These are phyloP conservation scores for Carcharodon carcharias DNA, from an alignment of 2,797 vertebrate species.

Conservation along the genomic window DNA sequence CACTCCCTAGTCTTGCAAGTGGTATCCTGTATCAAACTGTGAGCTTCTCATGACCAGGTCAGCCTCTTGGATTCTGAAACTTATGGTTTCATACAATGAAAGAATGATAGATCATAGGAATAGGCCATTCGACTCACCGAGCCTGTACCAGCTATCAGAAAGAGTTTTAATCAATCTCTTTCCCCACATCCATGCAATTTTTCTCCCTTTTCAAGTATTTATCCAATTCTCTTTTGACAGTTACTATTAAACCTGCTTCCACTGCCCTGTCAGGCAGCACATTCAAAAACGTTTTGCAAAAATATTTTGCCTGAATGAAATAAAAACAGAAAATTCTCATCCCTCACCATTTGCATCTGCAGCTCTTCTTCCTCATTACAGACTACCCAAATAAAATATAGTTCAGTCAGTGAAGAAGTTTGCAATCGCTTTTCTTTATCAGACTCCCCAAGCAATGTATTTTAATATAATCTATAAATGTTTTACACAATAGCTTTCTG, in stretches of 20 bases:
- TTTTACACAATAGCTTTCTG: neutral
- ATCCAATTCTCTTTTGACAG: neutral
- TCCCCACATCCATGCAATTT: neutral
- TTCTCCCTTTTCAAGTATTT: neutral
- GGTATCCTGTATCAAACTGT: neutral
- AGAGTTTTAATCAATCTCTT: neutral
- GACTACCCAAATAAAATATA: neutral
- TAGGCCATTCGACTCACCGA: neutral
- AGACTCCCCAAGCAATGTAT: neutral
- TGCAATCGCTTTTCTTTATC: too few species aligned
- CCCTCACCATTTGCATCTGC: neutral
- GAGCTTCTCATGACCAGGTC: neutral
- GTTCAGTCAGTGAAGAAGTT: neutral
- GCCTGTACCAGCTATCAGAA: neutral
- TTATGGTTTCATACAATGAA: neutral
- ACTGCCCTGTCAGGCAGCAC: neutral
- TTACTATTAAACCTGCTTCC: neutral
- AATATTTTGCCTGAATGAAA: neutral
- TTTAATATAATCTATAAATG: neutral
- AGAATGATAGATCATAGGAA: too few species aligned
- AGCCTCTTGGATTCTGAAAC: neutral
- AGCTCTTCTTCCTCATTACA: neutral
- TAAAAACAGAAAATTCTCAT: neutral
- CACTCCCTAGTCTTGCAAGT: neutral
- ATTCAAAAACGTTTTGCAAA: neutral